A percentile compares a stretch with the other conserved stretches of the same genome.
phyloP scores from a whole-genome alignment of 2,113 vertebrate genomes.

The Actinemys pallida region DNA sequence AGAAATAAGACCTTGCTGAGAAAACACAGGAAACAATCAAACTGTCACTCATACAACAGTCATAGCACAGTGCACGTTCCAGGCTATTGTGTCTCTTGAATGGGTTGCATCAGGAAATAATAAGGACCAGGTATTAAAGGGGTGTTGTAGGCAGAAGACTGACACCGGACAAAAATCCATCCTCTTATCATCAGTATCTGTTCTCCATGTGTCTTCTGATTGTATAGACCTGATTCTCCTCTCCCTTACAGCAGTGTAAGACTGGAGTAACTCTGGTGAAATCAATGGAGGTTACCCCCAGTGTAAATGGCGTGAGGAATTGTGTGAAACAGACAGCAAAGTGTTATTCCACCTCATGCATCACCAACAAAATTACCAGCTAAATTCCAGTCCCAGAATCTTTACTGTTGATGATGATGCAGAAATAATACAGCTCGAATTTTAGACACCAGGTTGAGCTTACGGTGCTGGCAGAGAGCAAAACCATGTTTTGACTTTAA shows the following conservation, averaged over 20 bases:
- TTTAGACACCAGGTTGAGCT: constrained; percentile 62
- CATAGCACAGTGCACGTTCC: background rate
- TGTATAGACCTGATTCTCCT: fast-evolving
- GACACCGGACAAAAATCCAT: background rate
- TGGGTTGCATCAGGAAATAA: constrained; percentile 30
- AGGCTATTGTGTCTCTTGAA: constrained; percentile 47
- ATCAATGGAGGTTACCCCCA: fast-evolving
- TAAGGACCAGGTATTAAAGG: background rate
- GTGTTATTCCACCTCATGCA: background rate
- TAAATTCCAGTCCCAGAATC: constrained; percentile 15
- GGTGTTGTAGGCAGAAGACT: constrained; percentile 32
- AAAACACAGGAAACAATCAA: constrained; percentile 25
- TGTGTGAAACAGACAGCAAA: fast-evolving
- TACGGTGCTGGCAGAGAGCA: constrained; percentile 40
- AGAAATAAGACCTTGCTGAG: constrained; percentile 50
- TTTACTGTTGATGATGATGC: background rate
- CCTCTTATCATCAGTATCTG: background rate
- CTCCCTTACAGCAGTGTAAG: background rate
- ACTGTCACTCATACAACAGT: constrained; percentile 43
- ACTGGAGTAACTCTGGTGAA: background rate
- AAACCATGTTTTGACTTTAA: constrained; percentile 72
- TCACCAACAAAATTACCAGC: constrained; percentile 2
- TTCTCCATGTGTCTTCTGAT: background rate
- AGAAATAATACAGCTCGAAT: constrained; percentile 55
- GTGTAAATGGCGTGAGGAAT: background rate